Evolutionary conservation across 2,888 invertebrate genomes (phyloP).

Genomic region (Drosophila rubida): DNA sequence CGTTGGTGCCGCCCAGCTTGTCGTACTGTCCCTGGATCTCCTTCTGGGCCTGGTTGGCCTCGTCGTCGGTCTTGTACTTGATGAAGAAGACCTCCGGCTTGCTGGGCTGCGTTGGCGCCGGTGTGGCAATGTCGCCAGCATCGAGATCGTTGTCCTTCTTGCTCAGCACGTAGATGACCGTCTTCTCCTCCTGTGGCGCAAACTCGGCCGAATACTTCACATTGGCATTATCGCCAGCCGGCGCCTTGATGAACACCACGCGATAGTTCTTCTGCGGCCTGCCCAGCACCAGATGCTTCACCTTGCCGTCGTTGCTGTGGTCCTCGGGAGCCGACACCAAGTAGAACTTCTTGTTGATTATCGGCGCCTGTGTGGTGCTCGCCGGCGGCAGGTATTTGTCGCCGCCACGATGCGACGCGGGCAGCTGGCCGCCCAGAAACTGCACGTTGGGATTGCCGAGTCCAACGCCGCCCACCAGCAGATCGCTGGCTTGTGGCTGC

Average conservation of each 20-base stretch:
- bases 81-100: slow-evolving; percentile 85
- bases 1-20: slow-evolving; percentile 80
- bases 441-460: slow-evolving; percentile 27
- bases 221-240: slow-evolving; percentile 73
- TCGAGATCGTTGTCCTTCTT: slow-evolving; percentile 83
- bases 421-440: slow-evolving; percentile 12
- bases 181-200: slow-evolving; percentile 84
- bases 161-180: slow-evolving; percentile 84
- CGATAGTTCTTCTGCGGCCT: slow-evolving; percentile 84
- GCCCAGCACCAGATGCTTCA: slow-evolving; percentile 83
- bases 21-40: slow-evolving; percentile 84
- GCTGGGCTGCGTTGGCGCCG: slow-evolving; percentile 83
- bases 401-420: slow-evolving; percentile 63
- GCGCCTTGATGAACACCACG: slow-evolving; percentile 84
- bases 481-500: slow-evolving; percentile 45
- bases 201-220: slow-evolving; percentile 82
- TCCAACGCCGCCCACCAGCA: slow-evolving; percentile 30
- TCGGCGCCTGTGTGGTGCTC: slow-evolving; percentile 74
- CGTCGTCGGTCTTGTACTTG: slow-evolving; percentile 84
- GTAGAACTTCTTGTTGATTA: slow-evolving; percentile 84
- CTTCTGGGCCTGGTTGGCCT: slow-evolving; percentile 83
- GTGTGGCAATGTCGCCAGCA: slow-evolving; percentile 81
- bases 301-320: slow-evolving; percentile 70
- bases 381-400: slow-evolving; percentile 81
- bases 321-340: slow-evolving; percentile 84